Evolutionary conservation across 2,797 vertebrate genomes (phyloP).

Genomic region (Rhinophrynus dorsalis): DNA sequence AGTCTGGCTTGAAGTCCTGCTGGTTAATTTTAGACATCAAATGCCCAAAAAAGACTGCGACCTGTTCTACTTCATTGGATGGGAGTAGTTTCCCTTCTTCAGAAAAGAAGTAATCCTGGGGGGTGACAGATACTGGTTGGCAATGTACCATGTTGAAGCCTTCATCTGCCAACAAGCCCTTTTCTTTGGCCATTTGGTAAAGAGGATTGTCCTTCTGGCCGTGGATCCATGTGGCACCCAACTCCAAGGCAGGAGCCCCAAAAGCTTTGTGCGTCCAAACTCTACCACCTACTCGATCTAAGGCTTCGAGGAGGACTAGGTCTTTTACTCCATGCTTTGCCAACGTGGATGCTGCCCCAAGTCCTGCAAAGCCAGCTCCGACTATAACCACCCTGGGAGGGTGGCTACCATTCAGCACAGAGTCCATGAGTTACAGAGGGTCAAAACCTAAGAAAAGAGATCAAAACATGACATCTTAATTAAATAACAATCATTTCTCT

Average conservation of each 20-base stretch:
- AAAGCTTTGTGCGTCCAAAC: constrained; percentile 58
- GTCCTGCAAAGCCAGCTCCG: constrained; percentile 61
- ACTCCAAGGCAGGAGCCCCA: constrained; percentile 55
- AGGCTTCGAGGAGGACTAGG: constrained; percentile 57
- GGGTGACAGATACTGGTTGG: constrained; percentile 48
- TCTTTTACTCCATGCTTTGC: constrained; percentile 53
- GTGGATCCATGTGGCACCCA: constrained; percentile 66
- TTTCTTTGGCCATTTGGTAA: constrained; percentile 55
- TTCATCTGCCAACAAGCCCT: constrained; percentile 54
- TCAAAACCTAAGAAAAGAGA: too few relatives aligned
- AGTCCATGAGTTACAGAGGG: too few relatives aligned
- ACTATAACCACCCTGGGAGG: constrained; percentile 55
- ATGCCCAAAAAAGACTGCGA: constrained; percentile 54
- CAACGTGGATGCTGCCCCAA: constrained; percentile 56
- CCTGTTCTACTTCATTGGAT: constrained; percentile 48
- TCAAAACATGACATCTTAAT: too few relatives aligned
- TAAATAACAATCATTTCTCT: too few relatives aligned
- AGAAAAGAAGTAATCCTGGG: constrained; percentile 58
- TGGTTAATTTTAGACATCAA: constrained; percentile 57
- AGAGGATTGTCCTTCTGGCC: constrained; percentile 60
- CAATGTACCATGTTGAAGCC: constrained; percentile 41
- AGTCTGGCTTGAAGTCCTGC: constrained; percentile 46
- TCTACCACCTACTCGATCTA: constrained; percentile 56
- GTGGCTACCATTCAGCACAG: neutral
- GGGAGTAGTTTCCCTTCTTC: constrained; percentile 54